phyloP scores from a whole-genome alignment of 2,113 vertebrate genomes.

The Lipotes vexillifer region DNA sequence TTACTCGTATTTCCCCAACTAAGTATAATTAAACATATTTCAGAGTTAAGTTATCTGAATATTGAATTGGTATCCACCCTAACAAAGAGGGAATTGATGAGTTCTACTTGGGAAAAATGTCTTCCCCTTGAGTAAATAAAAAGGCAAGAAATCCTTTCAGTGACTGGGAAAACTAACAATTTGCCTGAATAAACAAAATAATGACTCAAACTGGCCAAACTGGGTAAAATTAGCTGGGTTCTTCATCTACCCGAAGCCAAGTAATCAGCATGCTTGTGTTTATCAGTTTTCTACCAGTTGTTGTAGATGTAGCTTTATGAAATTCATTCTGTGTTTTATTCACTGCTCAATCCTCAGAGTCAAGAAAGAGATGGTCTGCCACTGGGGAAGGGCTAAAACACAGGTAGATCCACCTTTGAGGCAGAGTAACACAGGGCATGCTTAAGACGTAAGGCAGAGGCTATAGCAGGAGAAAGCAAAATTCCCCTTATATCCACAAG shows the following conservation, averaged over 20 bases:
- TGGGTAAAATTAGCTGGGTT: background rate
- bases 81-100: conserved; percentile 3
- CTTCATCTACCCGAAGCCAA: background rate
- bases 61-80: background rate
- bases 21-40: background rate
- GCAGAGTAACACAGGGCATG: background rate
- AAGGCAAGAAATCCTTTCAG: background rate
- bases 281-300: background rate
- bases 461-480: background rate
- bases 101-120: conserved; percentile 20
- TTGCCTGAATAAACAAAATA: background rate
- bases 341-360: background rate
- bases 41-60: background rate
- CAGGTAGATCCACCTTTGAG: background rate
- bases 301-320: background rate
- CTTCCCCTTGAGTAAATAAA: background rate
- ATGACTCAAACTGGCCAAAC: background rate
- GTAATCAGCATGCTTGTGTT: background rate
- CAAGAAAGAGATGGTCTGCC: background rate
- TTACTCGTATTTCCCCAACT: background rate
- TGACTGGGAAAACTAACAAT: background rate
- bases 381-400: background rate
- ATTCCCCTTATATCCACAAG: background rate
- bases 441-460: background rate
- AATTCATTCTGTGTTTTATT: background rate